Base-by-base conservation (phyloP, 1,140 invertebrate genomes). In the Brachionus rotundiformis region DNA sequence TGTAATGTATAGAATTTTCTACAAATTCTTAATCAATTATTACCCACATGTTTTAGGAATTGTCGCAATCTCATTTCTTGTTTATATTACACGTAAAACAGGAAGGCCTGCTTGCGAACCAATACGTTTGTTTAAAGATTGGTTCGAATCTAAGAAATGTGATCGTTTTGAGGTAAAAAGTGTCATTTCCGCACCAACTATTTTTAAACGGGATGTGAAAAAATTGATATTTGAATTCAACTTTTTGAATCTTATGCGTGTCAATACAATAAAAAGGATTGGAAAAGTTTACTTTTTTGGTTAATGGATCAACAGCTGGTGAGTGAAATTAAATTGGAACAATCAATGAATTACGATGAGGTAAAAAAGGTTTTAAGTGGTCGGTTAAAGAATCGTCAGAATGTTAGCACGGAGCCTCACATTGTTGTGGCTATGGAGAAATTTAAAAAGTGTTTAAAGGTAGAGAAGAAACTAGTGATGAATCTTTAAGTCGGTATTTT, bases 211-310 rank as follows among this genome's bases (percentile, higher is more conserved):
- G 49, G 49, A 25, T 19, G n/a, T 8, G 49, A 54, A 54, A 13
- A 8, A 54, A 13, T 54, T 54, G 49, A 54, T 54, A 54, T 54
- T 54, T 54, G 23, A n/a, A 54, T 39, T 54, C 49, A 54, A 54
- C 49, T 54, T 54, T 54, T 54, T 54, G 49, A 54, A n/a, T 13
- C 49, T 54, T 2, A 54, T 54, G 49, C 49, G 49, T 54, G 49
- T 25, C n/a, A 54, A 54, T 54, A 54, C 49, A 54, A 54, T 54
- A 54, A 54, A 54, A 54, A 25, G 49, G 49, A 54, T 54, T 54
- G 49, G n/a, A 54, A 54, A 54, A 54, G 49, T 54, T 25, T 54
- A 25, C 49, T 54, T 54, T 54, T 54, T 19, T 3, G 3, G 47
- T 13, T 49, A 49, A 19, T 49, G 19, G 47, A 49, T 49, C 47